Evolutionary conservation across 2,888 invertebrate genomes (phyloP).

Genomic region (Didymodactylos carnosus): DNA sequence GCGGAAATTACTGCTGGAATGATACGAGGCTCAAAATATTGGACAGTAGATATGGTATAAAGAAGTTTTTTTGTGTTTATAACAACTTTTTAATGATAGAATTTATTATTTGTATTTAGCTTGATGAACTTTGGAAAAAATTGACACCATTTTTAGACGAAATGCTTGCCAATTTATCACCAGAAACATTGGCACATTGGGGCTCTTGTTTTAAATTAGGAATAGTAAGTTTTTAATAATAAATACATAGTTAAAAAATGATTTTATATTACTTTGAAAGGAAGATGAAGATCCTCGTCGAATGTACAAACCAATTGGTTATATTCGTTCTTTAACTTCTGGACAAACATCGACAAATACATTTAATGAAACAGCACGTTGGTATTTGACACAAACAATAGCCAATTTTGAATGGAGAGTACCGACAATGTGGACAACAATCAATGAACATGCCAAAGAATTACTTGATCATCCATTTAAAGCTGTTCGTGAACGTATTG

Average conservation of each 20-base stretch:
- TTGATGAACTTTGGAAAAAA: not conserved
- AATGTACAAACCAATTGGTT: not conserved
- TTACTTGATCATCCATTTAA: slow-evolving; percentile 55
- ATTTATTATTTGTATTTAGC: not conserved
- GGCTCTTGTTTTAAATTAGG: too few species aligned
- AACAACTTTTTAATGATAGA: too few species aligned
- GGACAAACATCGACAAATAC: too few species aligned
- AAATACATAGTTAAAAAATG: not conserved
- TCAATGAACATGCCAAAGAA: slow-evolving; percentile 22
- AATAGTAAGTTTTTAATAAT: too few species aligned
- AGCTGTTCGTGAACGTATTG: slow-evolving; percentile 58
- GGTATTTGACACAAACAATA: slow-evolving; percentile 52
- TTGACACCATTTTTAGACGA: not conserved
- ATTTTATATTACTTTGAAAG: not conserved
- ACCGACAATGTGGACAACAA: slow-evolving; percentile 43
- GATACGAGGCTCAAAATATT: slow-evolving; percentile 58
- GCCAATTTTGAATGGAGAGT: slow-evolving; percentile 59
- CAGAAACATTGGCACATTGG: too few species aligned
- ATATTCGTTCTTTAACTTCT: not conserved
- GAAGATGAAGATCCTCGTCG: slow-evolving; percentile 10
- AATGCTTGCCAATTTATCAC: too few species aligned
- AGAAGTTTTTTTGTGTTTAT: too few species aligned
- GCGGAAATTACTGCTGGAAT: slow-evolving; percentile 59
- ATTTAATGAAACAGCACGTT: not conserved
- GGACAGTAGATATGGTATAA: slow-evolving; percentile 41